Percentiles rank a stretch among this genome's conserved stretches.
Evolutionary conservation across 2,888 invertebrate species (phyloP).

Genomic region (Drosophila koepferae): DNA sequence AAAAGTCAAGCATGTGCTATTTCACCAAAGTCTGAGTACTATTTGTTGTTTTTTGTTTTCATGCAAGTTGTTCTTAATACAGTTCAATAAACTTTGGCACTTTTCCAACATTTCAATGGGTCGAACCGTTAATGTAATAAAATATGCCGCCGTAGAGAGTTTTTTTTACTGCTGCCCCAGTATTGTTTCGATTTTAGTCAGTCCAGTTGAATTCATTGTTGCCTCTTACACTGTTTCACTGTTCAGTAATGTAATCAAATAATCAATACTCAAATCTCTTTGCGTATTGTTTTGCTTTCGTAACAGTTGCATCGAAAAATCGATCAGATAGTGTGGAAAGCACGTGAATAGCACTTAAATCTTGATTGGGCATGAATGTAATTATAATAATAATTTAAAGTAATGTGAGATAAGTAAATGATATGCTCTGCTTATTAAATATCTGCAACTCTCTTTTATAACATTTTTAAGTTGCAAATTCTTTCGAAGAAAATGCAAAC

Average conservation of each 20-base stretch:
- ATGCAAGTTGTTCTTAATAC: neutral
- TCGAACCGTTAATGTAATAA: slow-evolving; percentile 3
- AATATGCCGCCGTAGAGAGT: slow-evolving; percentile 7
- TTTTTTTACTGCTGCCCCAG: slow-evolving; percentile 8
- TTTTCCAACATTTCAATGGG: slow-evolving; percentile 7
- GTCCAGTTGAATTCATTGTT: neutral
- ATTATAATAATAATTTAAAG: neutral
- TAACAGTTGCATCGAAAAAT: neutral
- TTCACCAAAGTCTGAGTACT: neutral
- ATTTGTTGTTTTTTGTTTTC: neutral
- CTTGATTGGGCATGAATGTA: neutral
- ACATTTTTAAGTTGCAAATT: neutral
- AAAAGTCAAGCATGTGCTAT: neutral
- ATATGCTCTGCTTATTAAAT: neutral
- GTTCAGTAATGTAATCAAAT: slow-evolving; percentile 1
- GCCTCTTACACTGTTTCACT: neutral
- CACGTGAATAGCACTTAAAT: neutral
- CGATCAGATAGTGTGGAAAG: neutral
- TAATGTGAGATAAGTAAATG: neutral
- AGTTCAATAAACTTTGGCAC: slow-evolving; percentile 11
- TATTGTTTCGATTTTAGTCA: neutral
- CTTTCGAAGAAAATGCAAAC: neutral
- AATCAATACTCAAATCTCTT: slow-evolving; percentile 8
- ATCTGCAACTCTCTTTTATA: neutral
- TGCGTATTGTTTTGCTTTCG: neutral